Evolutionary conservation across 1,140 invertebrate species (phyloP), one percentile per base, ranked within the genome.

Genomic region (Hypothenemus hampei): DNA sequence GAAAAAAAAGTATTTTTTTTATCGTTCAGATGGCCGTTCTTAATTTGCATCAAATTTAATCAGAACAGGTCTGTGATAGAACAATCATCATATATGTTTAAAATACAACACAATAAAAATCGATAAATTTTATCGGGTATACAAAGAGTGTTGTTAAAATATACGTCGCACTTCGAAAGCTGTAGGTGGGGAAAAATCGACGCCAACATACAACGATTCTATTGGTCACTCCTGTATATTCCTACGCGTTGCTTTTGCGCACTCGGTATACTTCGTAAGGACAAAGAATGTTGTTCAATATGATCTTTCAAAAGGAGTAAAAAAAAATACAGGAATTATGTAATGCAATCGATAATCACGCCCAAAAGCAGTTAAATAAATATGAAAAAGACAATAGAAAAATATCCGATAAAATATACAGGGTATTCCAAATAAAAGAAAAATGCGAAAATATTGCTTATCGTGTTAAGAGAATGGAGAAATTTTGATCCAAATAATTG

Each of bases 11-110:
- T n/a, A n/a, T n/a, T n/a, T n/a, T n/a, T n/a, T n/a, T n/a, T 29
- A 11, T n/a, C 20, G n/a, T 10, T 52, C 49, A 53, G 41, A 36
- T 54, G 52, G 52, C 44, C 43, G 43, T 54, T 54, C 52, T 54
- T n/a, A 13, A 13, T 10, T 54, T 16, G 18, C 52, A 53, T 53
- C 51, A 52, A 16, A 21, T n/a, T 20, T 21, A 13, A 31, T 52
- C 49, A 52, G 49, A 52, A 52, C 49, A 52, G 49, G 40, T 52
- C 49, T 52, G 49, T 52, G 40, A 50, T n/a, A 39, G 47, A 52
- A 52, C 49, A 52, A 52, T 52, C 49, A 52, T 52, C 49, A 52
- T 31, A 26, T 21, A 22, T n/a, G n/a, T n/a, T n/a, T n/a, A n/a
- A n/a, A n/a, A n/a, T n/a, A n/a, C n/a, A n/a, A n/a, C n/a, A n/a